Evolutionary conservation across 2,888 invertebrate genomes (phyloP).

Genomic region (Cybosia mesomella): DNA sequence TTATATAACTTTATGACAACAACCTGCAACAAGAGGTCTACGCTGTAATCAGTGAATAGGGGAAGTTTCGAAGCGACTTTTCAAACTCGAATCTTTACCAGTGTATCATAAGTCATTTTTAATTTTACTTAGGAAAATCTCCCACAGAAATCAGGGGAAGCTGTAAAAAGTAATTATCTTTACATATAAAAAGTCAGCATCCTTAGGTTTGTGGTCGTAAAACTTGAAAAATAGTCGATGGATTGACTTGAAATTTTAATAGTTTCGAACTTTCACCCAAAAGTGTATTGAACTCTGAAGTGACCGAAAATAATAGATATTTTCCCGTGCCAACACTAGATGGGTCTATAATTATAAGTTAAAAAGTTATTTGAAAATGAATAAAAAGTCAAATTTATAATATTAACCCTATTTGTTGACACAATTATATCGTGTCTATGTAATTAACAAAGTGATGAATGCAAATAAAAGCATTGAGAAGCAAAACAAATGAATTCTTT

Average conservation of each 20-base stretch:
- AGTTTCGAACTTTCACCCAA: too few species aligned
- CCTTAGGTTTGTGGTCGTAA: too few species aligned
- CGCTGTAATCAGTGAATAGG: slow-evolving; percentile 59
- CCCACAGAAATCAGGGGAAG: background rate
- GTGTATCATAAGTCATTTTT: slow-evolving; percentile 42
- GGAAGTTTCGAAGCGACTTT: slow-evolving; percentile 46
- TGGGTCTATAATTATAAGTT: too few species aligned
- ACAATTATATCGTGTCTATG: background rate
- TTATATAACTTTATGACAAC: slow-evolving; percentile 67
- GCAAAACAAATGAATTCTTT: slow-evolving; percentile 16
- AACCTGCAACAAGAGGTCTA: slow-evolving; percentile 55
- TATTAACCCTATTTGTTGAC: background rate
- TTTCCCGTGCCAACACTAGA: too few species aligned
- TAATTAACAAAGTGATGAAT: background rate
- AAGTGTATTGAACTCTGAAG: too few species aligned
- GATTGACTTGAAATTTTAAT: too few species aligned
- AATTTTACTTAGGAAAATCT: slow-evolving; percentile 19
- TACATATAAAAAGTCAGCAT: too few species aligned
- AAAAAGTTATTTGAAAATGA: too few species aligned
- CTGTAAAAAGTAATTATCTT: too few species aligned
- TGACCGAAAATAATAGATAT: too few species aligned
- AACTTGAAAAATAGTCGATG: too few species aligned
- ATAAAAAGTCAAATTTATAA: too few species aligned
- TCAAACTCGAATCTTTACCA: slow-evolving; percentile 29
- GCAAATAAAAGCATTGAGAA: background rate